These are phyloP conservation scores for Conops quadrifasciatus DNA, from an alignment of 2,888 invertebrate species.

Conservation along the genomic window DNA sequence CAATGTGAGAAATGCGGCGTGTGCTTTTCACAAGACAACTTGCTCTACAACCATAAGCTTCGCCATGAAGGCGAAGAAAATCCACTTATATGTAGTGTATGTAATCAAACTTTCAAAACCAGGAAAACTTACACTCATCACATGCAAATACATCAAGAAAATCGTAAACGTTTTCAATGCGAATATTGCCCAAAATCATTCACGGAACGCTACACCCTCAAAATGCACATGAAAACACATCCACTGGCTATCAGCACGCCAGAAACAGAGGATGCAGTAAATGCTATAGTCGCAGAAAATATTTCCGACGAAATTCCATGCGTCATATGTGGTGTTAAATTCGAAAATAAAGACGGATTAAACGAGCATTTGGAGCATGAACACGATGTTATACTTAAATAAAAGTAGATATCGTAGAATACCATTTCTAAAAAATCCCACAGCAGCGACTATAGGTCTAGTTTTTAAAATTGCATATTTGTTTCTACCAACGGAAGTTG, in stretches of 20 bases:
- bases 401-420: constrained; percentile 33
- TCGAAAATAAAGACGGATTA: constrained; percentile 52
- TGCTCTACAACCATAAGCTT: constrained; percentile 60
- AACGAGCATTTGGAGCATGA: constrained; percentile 56
- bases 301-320: constrained; percentile 42
- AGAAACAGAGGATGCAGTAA: constrained; percentile 55
- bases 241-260: constrained; percentile 42
- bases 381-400: constrained; percentile 57
- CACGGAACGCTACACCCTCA: constrained; percentile 61
- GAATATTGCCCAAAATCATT: constrained; percentile 58
- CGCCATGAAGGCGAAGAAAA: constrained; percentile 61
- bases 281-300: constrained; percentile 29
- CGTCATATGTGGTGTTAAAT: constrained; percentile 55
- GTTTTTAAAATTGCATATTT: too few relatives aligned
- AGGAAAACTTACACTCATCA: constrained; percentile 61
- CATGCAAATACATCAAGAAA: constrained; percentile 58
- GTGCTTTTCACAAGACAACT: constrained; percentile 59
- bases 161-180: constrained; percentile 59
- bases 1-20: constrained; percentile 62
- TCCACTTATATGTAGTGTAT: constrained; percentile 58
- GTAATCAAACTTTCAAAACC: constrained; percentile 60
- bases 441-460: too few relatives aligned
- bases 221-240: constrained; percentile 58
- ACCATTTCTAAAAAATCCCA: too few relatives aligned
- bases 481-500: too few relatives aligned